A percentile compares a stretch with the other conserved stretches of the same genome.
These are phyloP conservation scores for Perca fluviatilis DNA, from an alignment of 2,113 vertebrate genomes.

Conservation along the genomic window DNA sequence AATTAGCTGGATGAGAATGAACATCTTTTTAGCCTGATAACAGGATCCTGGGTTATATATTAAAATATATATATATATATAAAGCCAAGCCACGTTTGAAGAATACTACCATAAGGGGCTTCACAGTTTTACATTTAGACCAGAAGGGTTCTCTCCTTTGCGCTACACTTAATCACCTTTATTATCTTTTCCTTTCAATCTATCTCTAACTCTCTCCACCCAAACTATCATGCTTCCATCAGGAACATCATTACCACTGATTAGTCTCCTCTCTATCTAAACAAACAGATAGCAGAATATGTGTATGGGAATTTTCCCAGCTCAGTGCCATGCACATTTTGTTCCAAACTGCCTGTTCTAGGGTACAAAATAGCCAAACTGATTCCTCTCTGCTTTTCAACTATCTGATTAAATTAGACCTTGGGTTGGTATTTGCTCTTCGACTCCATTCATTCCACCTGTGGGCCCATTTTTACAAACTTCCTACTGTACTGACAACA, in stretches of 20 bases:
- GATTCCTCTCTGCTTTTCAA: neutral
- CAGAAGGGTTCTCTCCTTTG: neutral
- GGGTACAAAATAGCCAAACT: neutral
- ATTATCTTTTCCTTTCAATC: constrained; percentile 20
- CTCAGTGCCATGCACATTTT: neutral
- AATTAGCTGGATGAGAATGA: neutral
- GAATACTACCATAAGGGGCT: neutral
- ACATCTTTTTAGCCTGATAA: neutral
- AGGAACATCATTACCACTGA: constrained; percentile 68
- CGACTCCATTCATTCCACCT: neutral
- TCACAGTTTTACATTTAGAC: neutral
- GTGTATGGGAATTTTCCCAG: constrained; percentile 2
- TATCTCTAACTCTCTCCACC: neutral
- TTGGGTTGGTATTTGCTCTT: neutral
- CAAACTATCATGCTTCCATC: constrained; percentile 35
- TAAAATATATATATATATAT: accelerated
- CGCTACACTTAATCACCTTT: neutral
- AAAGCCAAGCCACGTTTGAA: neutral
- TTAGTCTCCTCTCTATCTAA: constrained; percentile 47
- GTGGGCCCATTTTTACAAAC: neutral
- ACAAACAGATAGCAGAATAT: constrained; percentile 51
- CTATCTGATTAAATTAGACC: neutral
- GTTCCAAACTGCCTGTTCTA: neutral
- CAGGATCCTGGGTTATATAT: neutral
- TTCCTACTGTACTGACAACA: neutral